These are phyloP conservation scores for Toxostoma redivivum DNA, from an alignment of 2,113 vertebrate genomes.

Conservation along the genomic window DNA sequence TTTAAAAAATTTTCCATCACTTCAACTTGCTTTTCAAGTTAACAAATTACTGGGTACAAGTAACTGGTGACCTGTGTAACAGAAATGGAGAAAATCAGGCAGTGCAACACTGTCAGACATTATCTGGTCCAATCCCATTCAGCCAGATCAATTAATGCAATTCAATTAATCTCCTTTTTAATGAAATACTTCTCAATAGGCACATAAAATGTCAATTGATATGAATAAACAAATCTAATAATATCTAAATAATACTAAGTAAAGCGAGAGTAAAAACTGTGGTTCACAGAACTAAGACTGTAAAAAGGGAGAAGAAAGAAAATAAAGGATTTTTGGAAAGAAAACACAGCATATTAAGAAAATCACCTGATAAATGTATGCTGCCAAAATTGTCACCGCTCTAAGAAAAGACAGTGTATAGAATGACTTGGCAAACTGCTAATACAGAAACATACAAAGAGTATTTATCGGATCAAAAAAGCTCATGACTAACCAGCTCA, in stretches of 20 bases:
- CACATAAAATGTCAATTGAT: background rate
- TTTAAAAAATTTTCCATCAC: background rate
- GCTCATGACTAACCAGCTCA: background rate
- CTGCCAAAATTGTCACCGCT: background rate
- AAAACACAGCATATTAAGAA: background rate
- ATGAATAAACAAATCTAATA: background rate
- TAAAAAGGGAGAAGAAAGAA: background rate
- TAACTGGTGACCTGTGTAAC: background rate
- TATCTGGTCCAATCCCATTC: background rate
- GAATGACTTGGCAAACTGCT: background rate
- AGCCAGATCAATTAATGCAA: background rate
- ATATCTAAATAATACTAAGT: background rate
- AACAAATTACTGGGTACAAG: background rate
- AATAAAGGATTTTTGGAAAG: background rate
- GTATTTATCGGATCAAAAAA: background rate
- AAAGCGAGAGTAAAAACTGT: background rate
- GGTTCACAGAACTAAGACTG: background rate
- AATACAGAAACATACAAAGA: background rate
- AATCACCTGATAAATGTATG: background rate
- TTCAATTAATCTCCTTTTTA: background rate
- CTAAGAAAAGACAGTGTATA: background rate
- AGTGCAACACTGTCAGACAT: background rate
- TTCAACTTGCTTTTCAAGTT: background rate
- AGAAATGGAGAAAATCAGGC: background rate
- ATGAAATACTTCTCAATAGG: background rate